phyloP scores from a whole-genome alignment of 2,113 vertebrate genomes.

The Nibea albiflora region DNA sequence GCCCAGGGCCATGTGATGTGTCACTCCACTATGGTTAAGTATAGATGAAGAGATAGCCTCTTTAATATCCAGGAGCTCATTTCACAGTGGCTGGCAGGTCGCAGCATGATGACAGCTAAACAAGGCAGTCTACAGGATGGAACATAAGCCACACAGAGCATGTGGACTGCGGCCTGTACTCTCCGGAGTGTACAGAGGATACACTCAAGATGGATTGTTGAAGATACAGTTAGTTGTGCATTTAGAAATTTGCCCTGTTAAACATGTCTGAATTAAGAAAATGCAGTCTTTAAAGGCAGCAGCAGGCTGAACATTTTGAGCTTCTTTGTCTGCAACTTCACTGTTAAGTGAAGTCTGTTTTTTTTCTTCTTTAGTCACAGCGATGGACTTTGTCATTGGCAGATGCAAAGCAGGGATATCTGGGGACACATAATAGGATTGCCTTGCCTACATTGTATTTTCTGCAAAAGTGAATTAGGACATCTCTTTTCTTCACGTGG shows the following conservation, averaged over 20 bases:
- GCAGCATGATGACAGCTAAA: constrained; percentile 81
- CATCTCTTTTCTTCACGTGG: constrained; percentile 72
- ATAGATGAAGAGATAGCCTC: constrained; percentile 81
- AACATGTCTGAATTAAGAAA: constrained; percentile 26
- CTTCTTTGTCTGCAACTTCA: constrained; percentile 12
- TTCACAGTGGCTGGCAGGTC: constrained; percentile 79
- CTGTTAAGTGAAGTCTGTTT: constrained; percentile 30
- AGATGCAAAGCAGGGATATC: constrained; percentile 70
- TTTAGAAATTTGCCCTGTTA: constrained; percentile 15
- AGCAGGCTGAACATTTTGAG: not conserved
- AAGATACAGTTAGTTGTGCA: constrained; percentile 32
- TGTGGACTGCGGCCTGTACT: constrained; percentile 31
- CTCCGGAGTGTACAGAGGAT: constrained; percentile 30
- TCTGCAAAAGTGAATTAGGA: constrained; percentile 74
- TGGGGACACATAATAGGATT: constrained; percentile 71
- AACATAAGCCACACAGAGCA: constrained; percentile 65
- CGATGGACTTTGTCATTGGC: constrained; percentile 66
- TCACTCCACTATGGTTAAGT: constrained; percentile 72
- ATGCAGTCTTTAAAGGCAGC: constrained; percentile 5
- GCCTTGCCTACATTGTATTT: constrained; percentile 66
- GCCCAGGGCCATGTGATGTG: constrained; percentile 66
- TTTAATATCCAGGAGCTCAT: constrained; percentile 83
- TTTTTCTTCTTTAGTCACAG: constrained; percentile 42
- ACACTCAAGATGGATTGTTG: constrained; percentile 38
- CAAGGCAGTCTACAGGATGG: constrained; percentile 72